Evolutionary conservation across 2,888 invertebrate species (phyloP), one percentile per base, ranked within the genome.

Genomic region (Brassicogethes aeneus): DNA sequence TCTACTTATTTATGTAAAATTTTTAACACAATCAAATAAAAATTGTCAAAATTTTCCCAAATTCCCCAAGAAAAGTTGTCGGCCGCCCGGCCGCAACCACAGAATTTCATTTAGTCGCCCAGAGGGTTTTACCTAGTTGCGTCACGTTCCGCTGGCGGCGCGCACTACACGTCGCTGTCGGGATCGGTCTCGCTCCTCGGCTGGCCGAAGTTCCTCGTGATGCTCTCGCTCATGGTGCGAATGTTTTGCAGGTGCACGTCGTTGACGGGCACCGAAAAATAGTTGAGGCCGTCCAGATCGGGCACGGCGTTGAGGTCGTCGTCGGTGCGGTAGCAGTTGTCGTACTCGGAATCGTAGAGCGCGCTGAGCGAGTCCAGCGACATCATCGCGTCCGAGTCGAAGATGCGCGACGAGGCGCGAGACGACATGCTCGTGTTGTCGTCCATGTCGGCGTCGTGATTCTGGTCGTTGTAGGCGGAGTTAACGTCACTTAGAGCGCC

Each of bases 401-500:
- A 79, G 36, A 89, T 76, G 7, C 87, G 76, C 10, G 88, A 87
- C 15, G 87, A 88, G 23, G 89, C 88, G 46, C 89, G 75, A 3
- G 88, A 88, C 2, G 88, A 89, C 48, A 89, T 80, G 51, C 80
- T 80, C 50, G 87, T 87, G 60, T 89, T 77, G 61, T 77, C 77
- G 58, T 75, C 74, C 59, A 77, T 74, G 48, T 74, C 74, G 36
- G 71, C 71, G 38, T 72, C 70, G 41, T 68, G 69, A 50, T 67
- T 66, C 53, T 67, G 69, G 45, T 77, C 77, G 65, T 83, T 81
- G 66, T 83, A 85, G 54, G 85, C 80, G 5, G 86, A 87, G 70
- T 89, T 89, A 37, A 89, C 85, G 68, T 89, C 89, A 56, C 88
- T 88, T 44, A 89, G 72, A 16, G 88, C 89, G 43, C 86, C 76